A percentile compares a stretch with the other conserved stretches of the same genome.
phyloP scores from a whole-genome alignment of 2,113 vertebrate genomes.

The Chaenocephalus aceratus region DNA sequence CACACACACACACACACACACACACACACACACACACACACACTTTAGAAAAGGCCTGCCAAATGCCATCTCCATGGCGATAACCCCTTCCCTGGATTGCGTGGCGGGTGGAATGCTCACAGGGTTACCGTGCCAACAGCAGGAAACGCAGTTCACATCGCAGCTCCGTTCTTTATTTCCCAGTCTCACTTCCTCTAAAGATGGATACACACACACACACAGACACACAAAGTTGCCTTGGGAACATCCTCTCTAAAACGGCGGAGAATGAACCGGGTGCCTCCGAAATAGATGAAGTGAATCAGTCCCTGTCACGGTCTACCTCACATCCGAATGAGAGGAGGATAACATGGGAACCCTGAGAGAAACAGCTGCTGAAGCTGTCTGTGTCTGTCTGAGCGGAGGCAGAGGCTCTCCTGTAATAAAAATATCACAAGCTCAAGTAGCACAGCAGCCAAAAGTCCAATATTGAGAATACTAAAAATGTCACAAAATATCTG shows the following conservation, averaged over 20 bases:
- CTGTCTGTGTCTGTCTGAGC: slow-evolving; percentile 4
- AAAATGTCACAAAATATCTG: neutral
- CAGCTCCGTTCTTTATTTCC: slow-evolving; percentile 60
- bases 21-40: slow-evolving; percentile 39
- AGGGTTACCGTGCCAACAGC: slow-evolving; percentile 67
- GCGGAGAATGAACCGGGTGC: slow-evolving; percentile 18
- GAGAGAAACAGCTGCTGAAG: slow-evolving; percentile 50
- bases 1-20: slow-evolving; percentile 47
- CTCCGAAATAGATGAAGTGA: slow-evolving; percentile 59
- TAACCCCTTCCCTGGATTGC: slow-evolving; percentile 82
- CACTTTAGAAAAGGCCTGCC: slow-evolving; percentile 65
- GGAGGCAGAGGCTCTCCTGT: slow-evolving; percentile 12
- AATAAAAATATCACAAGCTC: neutral
- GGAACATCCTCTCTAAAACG: slow-evolving; percentile 43
- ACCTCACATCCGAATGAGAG: slow-evolving; percentile 50
- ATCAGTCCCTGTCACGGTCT: slow-evolving; percentile 47
- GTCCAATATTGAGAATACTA: neutral
- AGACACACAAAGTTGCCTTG: slow-evolving; percentile 31
- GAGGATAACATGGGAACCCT: slow-evolving; percentile 46
- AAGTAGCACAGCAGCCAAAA: slow-evolving; percentile 2
- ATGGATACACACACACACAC: neutral
- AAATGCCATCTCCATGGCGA: slow-evolving; percentile 82
- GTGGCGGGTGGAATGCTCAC: slow-evolving; percentile 69
- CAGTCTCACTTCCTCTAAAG: slow-evolving; percentile 68
- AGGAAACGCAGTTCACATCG: slow-evolving; percentile 69